phyloP scores from a whole-genome alignment of 2,888 invertebrate genomes.

The Abscondita cerata region DNA sequence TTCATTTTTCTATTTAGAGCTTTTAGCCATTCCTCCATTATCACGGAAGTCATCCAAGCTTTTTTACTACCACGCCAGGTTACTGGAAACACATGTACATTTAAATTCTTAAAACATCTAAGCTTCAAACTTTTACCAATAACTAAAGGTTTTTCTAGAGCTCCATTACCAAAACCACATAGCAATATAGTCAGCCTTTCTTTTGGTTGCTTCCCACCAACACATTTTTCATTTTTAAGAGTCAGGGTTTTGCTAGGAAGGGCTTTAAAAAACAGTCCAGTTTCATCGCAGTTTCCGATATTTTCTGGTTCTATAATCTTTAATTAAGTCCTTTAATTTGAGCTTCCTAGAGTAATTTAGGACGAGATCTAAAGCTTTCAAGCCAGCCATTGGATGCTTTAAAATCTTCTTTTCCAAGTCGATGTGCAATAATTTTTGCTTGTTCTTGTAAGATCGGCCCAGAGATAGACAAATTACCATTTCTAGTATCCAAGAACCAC shows the following conservation, averaged over 20 bases:
- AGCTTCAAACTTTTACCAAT: background rate
- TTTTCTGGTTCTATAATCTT: background rate
- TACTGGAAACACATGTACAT: background rate
- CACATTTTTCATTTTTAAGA: background rate
- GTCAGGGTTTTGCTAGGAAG: background rate
- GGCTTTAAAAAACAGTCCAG: background rate
- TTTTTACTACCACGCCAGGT: background rate
- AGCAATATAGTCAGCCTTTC: no score
- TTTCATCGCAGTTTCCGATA: conserved; percentile 1
- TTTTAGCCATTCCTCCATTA: background rate
- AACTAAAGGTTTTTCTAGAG: background rate
- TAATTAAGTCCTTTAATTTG: background rate
- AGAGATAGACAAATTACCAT: background rate
- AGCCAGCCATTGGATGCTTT: conserved; percentile 6
- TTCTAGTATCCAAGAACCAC: background rate
- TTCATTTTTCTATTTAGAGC: background rate
- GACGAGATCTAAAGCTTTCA: background rate
- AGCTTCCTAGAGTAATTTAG: background rate
- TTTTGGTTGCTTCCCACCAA: background rate
- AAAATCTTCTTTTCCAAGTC: background rate
- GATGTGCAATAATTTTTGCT: background rate
- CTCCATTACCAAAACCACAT: background rate
- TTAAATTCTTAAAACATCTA: background rate
- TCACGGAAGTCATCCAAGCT: background rate
- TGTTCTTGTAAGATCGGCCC: background rate